Conservation (phyloP, 2,888 invertebrate genomes). For the Rhodophaea formosa region DNA sequence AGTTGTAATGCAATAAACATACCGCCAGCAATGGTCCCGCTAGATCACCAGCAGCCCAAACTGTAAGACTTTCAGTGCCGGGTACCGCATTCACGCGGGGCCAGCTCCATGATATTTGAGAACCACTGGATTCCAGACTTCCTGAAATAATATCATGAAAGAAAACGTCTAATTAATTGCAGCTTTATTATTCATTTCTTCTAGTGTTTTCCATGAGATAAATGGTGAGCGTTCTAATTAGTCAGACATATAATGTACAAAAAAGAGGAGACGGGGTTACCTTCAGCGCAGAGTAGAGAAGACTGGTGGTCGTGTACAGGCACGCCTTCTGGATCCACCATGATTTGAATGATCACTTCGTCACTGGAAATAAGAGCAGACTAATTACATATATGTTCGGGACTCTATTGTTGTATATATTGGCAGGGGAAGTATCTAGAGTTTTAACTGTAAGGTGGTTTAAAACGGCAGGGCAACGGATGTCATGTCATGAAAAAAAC, state of each 20-base stretch:
- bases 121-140: slow-evolving; percentile 38
- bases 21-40: slow-evolving; percentile 83
- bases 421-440: too few relatives aligned
- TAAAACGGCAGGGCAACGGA: too few relatives aligned
- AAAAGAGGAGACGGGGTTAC: too few relatives aligned
- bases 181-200: too few relatives aligned
- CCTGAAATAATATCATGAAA: slow-evolving; percentile 30
- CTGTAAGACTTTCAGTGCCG: slow-evolving; percentile 83
- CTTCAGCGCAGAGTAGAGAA: slow-evolving; percentile 84
- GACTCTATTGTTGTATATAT: too few relatives aligned
- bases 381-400: neutral
- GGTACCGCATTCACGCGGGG: slow-evolving; percentile 64
- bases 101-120: slow-evolving; percentile 57
- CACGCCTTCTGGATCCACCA: slow-evolving; percentile 87
- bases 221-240: too few relatives aligned
- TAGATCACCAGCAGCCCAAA: slow-evolving; percentile 84
- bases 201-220: too few relatives aligned
- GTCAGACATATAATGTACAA: too few relatives aligned
- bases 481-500: too few relatives aligned
- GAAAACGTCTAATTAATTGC: too few relatives aligned
- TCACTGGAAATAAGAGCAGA: slow-evolving; percentile 64
- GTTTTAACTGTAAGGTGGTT: too few relatives aligned
- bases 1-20: too few relatives aligned
- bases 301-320: slow-evolving; percentile 84
- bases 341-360: slow-evolving; percentile 82